Evolutionary conservation across 2,113 vertebrate species (phyloP), one percentile per base, ranked within the genome.

Genomic region (Burhinus oedicnemus): DNA sequence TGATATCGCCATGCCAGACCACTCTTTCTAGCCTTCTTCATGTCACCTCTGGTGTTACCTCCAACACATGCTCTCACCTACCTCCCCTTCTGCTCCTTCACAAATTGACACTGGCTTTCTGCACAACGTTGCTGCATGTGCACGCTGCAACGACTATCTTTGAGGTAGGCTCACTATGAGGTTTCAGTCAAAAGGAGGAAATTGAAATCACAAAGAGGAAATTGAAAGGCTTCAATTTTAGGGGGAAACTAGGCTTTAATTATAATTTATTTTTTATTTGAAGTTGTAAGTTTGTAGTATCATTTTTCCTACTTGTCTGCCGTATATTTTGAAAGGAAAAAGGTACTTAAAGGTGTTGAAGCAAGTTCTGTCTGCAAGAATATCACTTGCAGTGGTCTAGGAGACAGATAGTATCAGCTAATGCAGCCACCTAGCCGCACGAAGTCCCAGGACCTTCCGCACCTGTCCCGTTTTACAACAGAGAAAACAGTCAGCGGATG

Each of bases 41-140:
- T 8, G 27, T 36, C 20, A 45, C 23, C 32, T 64, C 42, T 52
- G 14, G 5, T 6, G 10, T 34, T 34, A 66, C 57, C 26, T 49
- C n/a, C n/a, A 7, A 44, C 2, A 2, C 5, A 8, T 12, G 27
- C 11, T 27, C 8, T 30, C 49, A 26, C 44, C 23, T 14, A n/a
- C 21, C 12, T 22, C 36, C 36, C 27, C n/a, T 64, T 44, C 34
- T 45, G 17, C 34, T 64, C 82, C 51, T 71, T 65, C 57, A 19
- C 38, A 58, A 45, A 45, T 5, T 12, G 44, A 22, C 49, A 32
- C 34, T 9, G 22, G 30, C 38, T 77, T 77, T 70, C 51, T 36
- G 8, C 30, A 26, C n/a, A 6, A 5, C 9, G 0, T 8, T 69
- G 58, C 21, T 32, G 52, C 38, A 15, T 1, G 4, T 25, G 22